These are phyloP conservation scores for Perca schrenkii DNA, from an alignment of 2,113 vertebrate species.

Conservation along the genomic window DNA sequence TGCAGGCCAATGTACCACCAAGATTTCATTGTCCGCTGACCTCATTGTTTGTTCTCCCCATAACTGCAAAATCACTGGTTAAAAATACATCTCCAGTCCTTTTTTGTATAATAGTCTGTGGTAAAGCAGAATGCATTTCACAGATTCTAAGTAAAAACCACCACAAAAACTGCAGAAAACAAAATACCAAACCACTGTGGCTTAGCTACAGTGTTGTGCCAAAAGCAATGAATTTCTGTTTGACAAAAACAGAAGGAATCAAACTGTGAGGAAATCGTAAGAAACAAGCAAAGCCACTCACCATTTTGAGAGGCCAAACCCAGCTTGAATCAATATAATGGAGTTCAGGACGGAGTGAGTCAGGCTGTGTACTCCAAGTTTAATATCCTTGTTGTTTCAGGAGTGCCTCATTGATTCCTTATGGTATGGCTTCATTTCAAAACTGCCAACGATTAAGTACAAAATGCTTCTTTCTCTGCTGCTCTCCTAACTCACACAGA, in stretches of 20 bases:
- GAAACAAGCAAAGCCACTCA: slow-evolving; percentile 67
- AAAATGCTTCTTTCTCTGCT: slow-evolving; percentile 14
- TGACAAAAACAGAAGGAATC: slow-evolving; percentile 40
- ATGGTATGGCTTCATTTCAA: slow-evolving; percentile 47
- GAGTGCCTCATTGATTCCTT: slow-evolving; percentile 34
- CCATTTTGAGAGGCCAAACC: slow-evolving; percentile 51
- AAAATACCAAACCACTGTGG: slow-evolving; percentile 44
- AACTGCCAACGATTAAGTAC: slow-evolving; percentile 8
- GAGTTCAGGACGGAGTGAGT: slow-evolving; percentile 27
- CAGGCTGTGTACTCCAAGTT: slow-evolving; percentile 41
- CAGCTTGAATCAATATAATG: slow-evolving; percentile 28
- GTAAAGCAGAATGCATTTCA: slow-evolving; percentile 45
- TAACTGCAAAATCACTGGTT: slow-evolving; percentile 37
- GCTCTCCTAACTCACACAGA: slow-evolving; percentile 7
- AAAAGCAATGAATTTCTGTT: slow-evolving; percentile 45
- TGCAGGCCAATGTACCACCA: not conserved
- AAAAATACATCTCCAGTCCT: slow-evolving; percentile 54
- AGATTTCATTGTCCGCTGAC: slow-evolving; percentile 25
- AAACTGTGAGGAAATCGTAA: slow-evolving; percentile 30
- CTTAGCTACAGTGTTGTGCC: slow-evolving; percentile 28
- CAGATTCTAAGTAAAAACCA: slow-evolving; percentile 66
- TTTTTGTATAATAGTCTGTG: slow-evolving; percentile 59
- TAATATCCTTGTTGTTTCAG: slow-evolving; percentile 55
- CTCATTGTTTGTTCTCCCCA: slow-evolving; percentile 46
- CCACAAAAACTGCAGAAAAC: slow-evolving; percentile 60